These are phyloP conservation scores for Catharus minimus DNA, from an alignment of 2,113 vertebrate genomes.

Conservation along the genomic window DNA sequence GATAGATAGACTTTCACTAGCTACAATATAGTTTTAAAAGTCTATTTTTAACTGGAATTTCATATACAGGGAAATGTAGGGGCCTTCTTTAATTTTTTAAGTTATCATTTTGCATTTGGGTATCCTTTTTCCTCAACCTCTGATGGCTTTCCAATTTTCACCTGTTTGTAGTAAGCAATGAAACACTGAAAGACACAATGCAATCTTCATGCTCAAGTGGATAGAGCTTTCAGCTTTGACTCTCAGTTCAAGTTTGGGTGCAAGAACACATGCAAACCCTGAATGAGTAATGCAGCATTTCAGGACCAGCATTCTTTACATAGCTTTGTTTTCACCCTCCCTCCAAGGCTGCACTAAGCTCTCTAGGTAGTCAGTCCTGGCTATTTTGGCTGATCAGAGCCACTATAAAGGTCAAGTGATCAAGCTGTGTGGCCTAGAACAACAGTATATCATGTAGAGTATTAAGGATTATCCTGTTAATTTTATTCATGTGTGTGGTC, in stretches of 20 bases:
- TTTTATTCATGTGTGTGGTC: conserved; percentile 51
- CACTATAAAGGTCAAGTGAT: neutral
- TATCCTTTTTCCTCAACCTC: neutral
- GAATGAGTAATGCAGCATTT: neutral
- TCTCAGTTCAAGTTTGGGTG: neutral
- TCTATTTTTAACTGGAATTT: neutral
- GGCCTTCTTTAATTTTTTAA: neutral
- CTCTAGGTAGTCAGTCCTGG: neutral
- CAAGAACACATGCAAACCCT: neutral
- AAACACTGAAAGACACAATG: neutral
- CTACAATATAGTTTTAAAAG: neutral
- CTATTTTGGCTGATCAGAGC: neutral
- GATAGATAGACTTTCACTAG: neutral
- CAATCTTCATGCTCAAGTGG: neutral
- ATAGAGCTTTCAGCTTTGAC: neutral
- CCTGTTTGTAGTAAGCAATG: neutral
- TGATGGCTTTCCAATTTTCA: neutral
- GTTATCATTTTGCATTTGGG: neutral
- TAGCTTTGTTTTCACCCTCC: neutral
- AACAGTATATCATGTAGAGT: neutral
- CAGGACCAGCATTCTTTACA: neutral
- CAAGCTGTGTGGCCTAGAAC: conserved; percentile 17
- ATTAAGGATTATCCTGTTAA: neutral
- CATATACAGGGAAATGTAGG: neutral
- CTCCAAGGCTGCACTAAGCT: neutral